Evolutionary conservation across 2,113 vertebrate species (phyloP).

Genomic region (Lipophrys pholis): DNA sequence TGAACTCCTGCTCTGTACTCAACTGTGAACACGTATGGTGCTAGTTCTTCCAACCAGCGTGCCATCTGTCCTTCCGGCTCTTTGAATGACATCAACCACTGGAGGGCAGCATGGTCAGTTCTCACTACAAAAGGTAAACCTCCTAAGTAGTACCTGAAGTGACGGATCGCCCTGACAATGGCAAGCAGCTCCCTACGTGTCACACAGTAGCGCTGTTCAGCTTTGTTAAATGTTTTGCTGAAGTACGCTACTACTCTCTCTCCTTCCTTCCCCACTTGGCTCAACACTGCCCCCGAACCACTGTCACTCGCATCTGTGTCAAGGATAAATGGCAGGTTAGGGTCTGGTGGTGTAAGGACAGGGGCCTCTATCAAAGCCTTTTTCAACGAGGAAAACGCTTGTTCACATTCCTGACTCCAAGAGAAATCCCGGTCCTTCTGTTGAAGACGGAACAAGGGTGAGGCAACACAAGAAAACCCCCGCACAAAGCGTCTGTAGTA

Average conservation of each 20-base stretch:
- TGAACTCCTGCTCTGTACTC: neutral
- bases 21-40: neutral
- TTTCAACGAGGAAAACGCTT: neutral
- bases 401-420: neutral
- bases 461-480: neutral
- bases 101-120: slow-evolving; percentile 1
- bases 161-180: neutral
- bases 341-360: neutral
- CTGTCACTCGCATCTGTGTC: slow-evolving; percentile 16
- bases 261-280: neutral
- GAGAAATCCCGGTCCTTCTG: neutral
- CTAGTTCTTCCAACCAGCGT: slow-evolving; percentile 2
- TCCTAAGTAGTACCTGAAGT: slow-evolving; percentile 13
- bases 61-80: neutral
- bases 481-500: slow-evolving; percentile 2
- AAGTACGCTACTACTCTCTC: slow-evolving; percentile 14
- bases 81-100: slow-evolving; percentile 19
- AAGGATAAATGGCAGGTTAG: neutral
- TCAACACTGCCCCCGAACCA: slow-evolving; percentile 2
- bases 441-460: neutral
- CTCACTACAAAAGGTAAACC: slow-evolving; percentile 5
- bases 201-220: slow-evolving; percentile 6
- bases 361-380: neutral
- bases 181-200: neutral
- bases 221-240: slow-evolving; percentile 5